Evolutionary conservation across 1,140 invertebrate species (phyloP), one percentile per base, ranked within the genome.

Genomic region (Drosophila pseudoobscura): DNA sequence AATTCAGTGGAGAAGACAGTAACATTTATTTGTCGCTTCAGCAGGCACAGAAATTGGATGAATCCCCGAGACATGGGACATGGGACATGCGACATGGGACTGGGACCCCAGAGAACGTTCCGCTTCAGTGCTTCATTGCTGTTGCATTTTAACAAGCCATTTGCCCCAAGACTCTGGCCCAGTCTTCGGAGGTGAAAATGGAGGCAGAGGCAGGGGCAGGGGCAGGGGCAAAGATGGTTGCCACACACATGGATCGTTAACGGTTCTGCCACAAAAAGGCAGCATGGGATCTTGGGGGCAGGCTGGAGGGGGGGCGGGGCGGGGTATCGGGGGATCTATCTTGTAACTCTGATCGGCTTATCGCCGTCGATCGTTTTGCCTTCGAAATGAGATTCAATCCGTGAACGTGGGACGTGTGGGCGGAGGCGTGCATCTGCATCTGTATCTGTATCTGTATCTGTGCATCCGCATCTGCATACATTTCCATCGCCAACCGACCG

Each of bases 11-110:
- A 26, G 69, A 69, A 75, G 58, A 66, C 60, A 41, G 17, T 74
- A 74, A 53, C 70, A 52, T 74, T 74, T 74, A 85, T 85, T 85
- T 85, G 78, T 85, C 82, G 82, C 82, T 82, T 87, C 65, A 87
- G 51, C 82, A 71, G 62, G 51, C 82, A 80, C 82, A 69, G 64
- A 62, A 82, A 69, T 78, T 73, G 69, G 64, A 57, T 75, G 56
- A 39, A 55, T 61, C 54, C 44, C 31, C 39, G 59, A 41, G 46
- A 39, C 41, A 9, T 41, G 24, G 26, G 56, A 35, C 24, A 26
- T 26, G 24, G 5, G 24, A 5, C 24, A 26, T 24, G 24, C 4
- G 5, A 24, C 24, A 24, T 24, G 24, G 24, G 24, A 5, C 24
- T 26, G 39, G 13, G 43, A 31, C 68, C 51, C n/a, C 47, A 50